Evolutionary conservation across 2,888 invertebrate genomes (phyloP), one percentile per base, ranked within the genome.

Genomic region (Drosophila prolongata): DNA sequence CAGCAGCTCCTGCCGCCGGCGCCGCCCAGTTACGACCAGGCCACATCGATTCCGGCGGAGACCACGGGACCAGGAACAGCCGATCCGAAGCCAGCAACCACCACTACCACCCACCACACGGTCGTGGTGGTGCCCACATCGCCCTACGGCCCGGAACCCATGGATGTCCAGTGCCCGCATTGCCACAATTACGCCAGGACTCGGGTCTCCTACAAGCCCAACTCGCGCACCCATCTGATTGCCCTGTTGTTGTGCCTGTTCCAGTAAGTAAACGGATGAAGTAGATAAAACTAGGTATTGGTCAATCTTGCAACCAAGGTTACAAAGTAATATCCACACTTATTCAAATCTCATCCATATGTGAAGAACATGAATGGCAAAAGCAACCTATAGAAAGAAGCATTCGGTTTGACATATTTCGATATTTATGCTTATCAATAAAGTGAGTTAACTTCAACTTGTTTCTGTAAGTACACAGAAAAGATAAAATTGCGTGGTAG

Each of bases 171-270:
- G 27, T 94, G 94, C 69, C 93, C 93, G 0, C 92, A 92, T 3
- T 94, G 94, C 69, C 90, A 91, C 2, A 91, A 92, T 2, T 92
- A 89, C 35, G 91, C 93, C 30, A 84, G 92, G 38, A 94, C 93
- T 1, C 92, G 91, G 59, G 80, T 94, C 1, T 86, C 88, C 74
- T 82, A 79, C 43, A 93, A 90, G 64, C 82, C 94, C 6, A 92
- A 93, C 0, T 92, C 93, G 6, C 93, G 92, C 58, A 94, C 94
- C 0, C 94, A 94, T 87, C 79, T 94, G 10, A 92, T 93, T 68
- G 94, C 94, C 6, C 68, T 93, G 9, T 50, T 94, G 1, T 89
- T 94, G 13, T 94, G 94, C 77, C 55, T 90, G 40, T 78, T 91
- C 42, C 90, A 91, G 90, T 90, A 77, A 90, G 90, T 90, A 78